Conservation (phyloP, 2,113 vertebrate genomes). For the Rattus rattus region DNA sequence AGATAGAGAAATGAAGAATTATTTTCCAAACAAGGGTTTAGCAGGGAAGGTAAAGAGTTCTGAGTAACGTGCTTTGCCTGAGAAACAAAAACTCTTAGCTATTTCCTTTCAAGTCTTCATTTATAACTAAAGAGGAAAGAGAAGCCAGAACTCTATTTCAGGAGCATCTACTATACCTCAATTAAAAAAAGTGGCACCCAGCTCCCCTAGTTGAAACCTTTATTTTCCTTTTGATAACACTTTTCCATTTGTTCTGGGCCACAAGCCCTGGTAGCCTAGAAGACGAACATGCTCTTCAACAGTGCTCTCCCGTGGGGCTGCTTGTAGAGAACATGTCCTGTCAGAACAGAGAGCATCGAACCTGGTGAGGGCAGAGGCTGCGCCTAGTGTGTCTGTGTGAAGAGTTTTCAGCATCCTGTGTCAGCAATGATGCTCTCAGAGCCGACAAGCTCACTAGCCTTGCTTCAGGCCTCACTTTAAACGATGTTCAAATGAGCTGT, state of each 20-base stretch:
- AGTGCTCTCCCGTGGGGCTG: constrained; percentile 1
- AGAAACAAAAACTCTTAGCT: constrained; percentile 35
- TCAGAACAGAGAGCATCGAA: background rate
- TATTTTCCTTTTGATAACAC: constrained; percentile 26
- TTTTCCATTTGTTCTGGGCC: constrained; percentile 57
- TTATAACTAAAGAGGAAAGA: constrained; percentile 56
- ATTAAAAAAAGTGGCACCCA: constrained; percentile 56
- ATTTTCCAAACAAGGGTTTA: constrained; percentile 37
- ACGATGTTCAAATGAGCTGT: constrained; percentile 35
- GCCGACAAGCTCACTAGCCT: background rate
- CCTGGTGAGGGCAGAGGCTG: background rate
- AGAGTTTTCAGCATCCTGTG: constrained; percentile 51
- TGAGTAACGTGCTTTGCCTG: background rate
- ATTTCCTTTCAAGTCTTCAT: constrained; percentile 21
- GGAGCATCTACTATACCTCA: background rate
- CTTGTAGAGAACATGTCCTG: constrained; percentile 39
- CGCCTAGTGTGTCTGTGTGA: constrained; percentile 31
- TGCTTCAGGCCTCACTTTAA: constrained; percentile 21
- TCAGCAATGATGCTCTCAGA: constrained; percentile 32
- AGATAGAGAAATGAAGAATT: constrained; percentile 35
- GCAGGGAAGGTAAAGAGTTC: constrained; percentile 19
- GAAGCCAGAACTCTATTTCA: background rate
- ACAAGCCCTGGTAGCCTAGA: constrained; percentile 46
- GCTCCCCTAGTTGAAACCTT: constrained; percentile 24
- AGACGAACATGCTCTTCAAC: background rate